Conservation (phyloP, 2,113 vertebrate genomes). For the Spizaetus ornatus region DNA sequence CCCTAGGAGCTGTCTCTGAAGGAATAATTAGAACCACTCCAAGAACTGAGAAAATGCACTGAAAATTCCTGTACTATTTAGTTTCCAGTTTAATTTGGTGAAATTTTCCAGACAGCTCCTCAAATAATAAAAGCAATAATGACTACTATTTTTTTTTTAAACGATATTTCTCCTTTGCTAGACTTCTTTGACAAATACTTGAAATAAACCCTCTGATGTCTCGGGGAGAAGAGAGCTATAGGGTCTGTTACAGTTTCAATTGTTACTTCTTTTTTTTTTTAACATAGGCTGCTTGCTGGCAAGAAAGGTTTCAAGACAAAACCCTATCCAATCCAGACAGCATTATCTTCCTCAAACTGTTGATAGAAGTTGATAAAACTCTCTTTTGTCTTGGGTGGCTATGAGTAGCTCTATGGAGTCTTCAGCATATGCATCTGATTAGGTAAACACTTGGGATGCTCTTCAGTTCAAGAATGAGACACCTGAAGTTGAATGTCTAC, state of each 20-base stretch:
- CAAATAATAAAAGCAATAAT: not conserved
- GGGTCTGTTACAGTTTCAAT: not conserved
- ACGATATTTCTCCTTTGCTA: not conserved
- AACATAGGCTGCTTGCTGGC: not conserved
- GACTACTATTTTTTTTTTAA: not conserved
- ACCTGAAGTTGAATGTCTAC: not conserved
- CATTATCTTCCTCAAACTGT: not conserved
- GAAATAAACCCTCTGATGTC: not conserved
- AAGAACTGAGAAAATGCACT: slow-evolving; percentile 11
- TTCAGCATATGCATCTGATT: not conserved
- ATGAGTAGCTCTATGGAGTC: not conserved
- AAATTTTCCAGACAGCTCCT: slow-evolving; percentile 13
- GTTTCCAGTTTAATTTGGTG: slow-evolving; percentile 8
- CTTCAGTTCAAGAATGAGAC: not conserved
- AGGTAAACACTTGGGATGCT: not conserved
- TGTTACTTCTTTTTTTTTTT: not conserved
- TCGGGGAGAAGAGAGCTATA: not conserved
- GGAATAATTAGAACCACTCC: not conserved
- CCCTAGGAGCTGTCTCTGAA: not conserved
- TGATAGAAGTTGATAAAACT: not conserved
- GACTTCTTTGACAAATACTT: not conserved
- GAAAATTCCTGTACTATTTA: not conserved
- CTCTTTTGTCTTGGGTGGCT: not conserved
- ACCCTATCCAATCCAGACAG: not conserved
- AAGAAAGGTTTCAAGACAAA: not conserved